Percentiles rank a stretch among this genome's conserved stretches.
phyloP scores from a whole-genome alignment of 2,888 invertebrate genomes.

The Philaethria dido region DNA sequence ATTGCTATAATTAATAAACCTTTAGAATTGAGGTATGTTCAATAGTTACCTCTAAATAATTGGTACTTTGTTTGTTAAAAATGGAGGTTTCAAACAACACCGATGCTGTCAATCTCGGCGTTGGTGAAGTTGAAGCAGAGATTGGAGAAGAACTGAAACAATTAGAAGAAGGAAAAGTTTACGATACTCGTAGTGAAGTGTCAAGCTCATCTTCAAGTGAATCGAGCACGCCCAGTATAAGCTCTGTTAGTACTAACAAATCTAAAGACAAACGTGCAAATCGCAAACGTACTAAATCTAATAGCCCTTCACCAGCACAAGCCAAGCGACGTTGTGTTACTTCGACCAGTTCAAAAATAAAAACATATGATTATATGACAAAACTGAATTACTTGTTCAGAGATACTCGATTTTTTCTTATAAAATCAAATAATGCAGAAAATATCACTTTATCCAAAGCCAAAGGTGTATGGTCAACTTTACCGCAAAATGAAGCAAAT shows the following conservation, averaged over 20 bases:
- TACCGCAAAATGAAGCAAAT: constrained; percentile 98
- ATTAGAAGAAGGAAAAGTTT: constrained; percentile 88
- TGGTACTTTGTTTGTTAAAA: constrained; percentile 48
- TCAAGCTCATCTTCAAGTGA: constrained; percentile 91
- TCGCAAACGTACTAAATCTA: constrained; percentile 82
- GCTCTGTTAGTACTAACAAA: constrained; percentile 89
- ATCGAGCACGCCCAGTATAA: constrained; percentile 90
- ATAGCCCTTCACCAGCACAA: constrained; percentile 70
- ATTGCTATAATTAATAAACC: not conserved
- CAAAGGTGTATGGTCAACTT: constrained; percentile 98
- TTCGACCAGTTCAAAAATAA: constrained; percentile 70
- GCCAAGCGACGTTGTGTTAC: constrained; percentile 67
- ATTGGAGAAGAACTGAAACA: constrained; percentile 92
- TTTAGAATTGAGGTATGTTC: not conserved
- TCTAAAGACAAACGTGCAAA: constrained; percentile 84
- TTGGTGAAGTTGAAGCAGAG: constrained; percentile 87
- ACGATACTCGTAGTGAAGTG: constrained; percentile 94
- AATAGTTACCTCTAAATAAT: constrained; percentile 6
- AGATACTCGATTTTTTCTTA: constrained; percentile 97
- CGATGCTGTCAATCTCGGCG: constrained; percentile 86
- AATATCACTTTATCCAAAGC: constrained; percentile 97
- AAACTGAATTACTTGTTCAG: constrained; percentile 97
- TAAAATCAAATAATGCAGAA: constrained; percentile 99
- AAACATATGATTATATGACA: constrained; percentile 93
- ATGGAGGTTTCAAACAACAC: constrained; percentile 82